Evolutionary conservation across 2,888 invertebrate species (phyloP), one percentile per base, ranked within the genome.

Genomic region (Heliconius erato): DNA sequence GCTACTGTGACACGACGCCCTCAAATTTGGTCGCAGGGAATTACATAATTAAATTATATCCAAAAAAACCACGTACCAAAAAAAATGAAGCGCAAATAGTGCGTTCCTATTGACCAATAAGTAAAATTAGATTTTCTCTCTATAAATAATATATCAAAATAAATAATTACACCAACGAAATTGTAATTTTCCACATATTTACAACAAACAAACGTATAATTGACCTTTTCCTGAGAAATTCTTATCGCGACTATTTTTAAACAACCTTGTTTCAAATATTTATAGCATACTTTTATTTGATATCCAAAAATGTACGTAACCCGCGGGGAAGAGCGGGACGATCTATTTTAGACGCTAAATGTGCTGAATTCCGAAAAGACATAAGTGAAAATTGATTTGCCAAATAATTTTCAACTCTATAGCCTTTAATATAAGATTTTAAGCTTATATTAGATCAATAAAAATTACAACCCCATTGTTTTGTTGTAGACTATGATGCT

Each of bases 281-380:
- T 92, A 92, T 93, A 93, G 89, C 91, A 88, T 87, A 89, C 89
- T 92, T 95, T 94, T 93, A 94, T 94, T 95, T 93, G 94, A 94
- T 93, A 94, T 95, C 95, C 95, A 94, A 95, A 95, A 95, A 95
- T 94, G 95, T 95, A 94, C 92, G 90, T 94, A 94, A 94, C 94
- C 92, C 90, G 92, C 90, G 90, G 91, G 90, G 91, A 92, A 88
- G 89, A 90, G 93, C 92, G 87, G 91, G 91, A 87, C 88, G 87
- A 89, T 95, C 95, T 95, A 95, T 94, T 95, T 95, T 93, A 89
- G 91, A 91, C 86, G 88, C 87, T 83, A 86, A 76, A 87, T 91
- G 88, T 88, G 89, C 90, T 88, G 89, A 88, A 89, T 91, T 91
- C 89, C 88, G 92, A 87, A 94, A 93, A 91, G 92, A 90, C 91